Evolutionary conservation across 2,797 vertebrate genomes (phyloP).

Genomic region (Vultur gryphus): DNA sequence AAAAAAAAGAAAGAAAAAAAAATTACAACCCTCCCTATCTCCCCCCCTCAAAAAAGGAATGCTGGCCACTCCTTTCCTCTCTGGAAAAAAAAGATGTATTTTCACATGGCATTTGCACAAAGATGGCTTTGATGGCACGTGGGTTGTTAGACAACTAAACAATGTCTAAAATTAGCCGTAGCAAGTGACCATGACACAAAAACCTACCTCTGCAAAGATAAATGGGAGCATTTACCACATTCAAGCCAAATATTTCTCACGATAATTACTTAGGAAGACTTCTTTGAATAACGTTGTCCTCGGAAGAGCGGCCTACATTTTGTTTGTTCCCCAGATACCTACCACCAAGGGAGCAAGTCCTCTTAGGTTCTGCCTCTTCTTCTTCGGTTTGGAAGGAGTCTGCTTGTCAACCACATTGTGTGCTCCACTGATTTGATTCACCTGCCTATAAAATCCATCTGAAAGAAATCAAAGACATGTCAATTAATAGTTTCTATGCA

Average conservation of each 20-base stretch:
- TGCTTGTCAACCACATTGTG: conserved; percentile 87
- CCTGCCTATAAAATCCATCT: conserved; percentile 95
- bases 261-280: neutral
- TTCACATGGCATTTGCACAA: neutral
- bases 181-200: neutral
- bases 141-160: neutral
- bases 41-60: neutral
- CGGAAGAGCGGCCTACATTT: neutral
- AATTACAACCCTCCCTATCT: neutral
- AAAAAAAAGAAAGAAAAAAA: neutral
- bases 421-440: conserved; percentile 93
- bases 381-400: conserved; percentile 82
- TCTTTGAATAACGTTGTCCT: neutral
- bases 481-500: neutral
- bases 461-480: conserved; percentile 47
- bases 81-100: neutral
- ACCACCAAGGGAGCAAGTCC: conserved; percentile 94
- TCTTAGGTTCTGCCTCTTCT: conserved; percentile 75
- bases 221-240: neutral
- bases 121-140: neutral
- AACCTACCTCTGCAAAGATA: neutral
- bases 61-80: neutral
- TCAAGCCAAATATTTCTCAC: neutral
- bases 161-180: neutral
- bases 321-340: conserved; percentile 20